These are phyloP conservation scores for Tragelaphus eurycerus DNA, from an alignment of 2,797 vertebrate species.

Conservation along the genomic window DNA sequence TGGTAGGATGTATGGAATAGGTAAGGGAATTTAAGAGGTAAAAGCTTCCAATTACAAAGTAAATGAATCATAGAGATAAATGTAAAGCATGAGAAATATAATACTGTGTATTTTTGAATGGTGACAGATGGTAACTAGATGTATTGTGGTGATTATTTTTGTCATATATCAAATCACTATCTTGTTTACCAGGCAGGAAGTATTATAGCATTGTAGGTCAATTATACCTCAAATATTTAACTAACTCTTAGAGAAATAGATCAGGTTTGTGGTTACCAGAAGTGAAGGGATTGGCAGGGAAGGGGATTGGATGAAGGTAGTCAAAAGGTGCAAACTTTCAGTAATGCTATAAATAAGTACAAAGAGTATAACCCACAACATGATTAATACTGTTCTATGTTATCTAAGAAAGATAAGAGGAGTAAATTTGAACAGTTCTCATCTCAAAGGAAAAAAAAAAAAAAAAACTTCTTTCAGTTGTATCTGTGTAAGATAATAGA, in stretches of 20 bases:
- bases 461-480: not conserved
- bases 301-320: not conserved
- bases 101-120: not conserved
- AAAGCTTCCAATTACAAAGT: not conserved
- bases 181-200: not conserved
- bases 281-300: too few species aligned
- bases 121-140: not conserved
- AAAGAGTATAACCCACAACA: not conserved
- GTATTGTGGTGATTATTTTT: not conserved
- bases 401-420: not conserved
- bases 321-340: not conserved
- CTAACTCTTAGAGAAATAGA: not conserved
- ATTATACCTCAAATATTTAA: not conserved
- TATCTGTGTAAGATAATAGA: not conserved
- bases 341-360: not conserved
- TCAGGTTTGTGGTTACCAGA: not conserved
- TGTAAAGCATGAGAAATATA: not conserved
- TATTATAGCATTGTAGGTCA: not conserved
- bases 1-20: not conserved
- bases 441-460: not conserved
- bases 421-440: not conserved
- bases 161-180: not conserved
- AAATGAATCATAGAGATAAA: not conserved
- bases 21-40: not conserved
- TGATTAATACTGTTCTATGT: not conserved